These are phyloP conservation scores for Talpa occidentalis DNA, from an alignment of 2,113 vertebrate species.

Conservation along the genomic window DNA sequence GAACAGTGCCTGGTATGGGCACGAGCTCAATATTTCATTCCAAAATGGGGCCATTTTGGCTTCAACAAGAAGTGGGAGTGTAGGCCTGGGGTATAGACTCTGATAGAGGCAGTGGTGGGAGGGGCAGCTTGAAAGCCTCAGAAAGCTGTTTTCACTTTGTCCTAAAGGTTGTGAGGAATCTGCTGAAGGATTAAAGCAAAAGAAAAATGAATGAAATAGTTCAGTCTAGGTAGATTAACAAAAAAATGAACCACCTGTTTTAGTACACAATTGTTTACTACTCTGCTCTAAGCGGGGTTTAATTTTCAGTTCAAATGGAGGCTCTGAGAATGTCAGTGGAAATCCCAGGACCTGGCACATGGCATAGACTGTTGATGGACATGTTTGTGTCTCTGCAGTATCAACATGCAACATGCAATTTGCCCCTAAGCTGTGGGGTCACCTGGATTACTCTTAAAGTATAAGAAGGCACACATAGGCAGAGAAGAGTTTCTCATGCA, in stretches of 20 bases:
- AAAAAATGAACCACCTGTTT: accelerated
- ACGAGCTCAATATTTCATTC: accelerated
- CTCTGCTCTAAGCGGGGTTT: slow-evolving; percentile 57
- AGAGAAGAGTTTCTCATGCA: background rate
- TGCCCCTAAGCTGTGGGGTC: slow-evolving; percentile 60
- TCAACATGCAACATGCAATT: background rate
- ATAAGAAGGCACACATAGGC: accelerated
- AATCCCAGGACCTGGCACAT: slow-evolving; percentile 60
- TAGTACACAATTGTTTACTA: accelerated
- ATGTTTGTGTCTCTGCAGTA: background rate
- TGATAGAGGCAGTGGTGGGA: too few species aligned
- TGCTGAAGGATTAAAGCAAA: background rate
- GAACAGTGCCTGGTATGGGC: background rate
- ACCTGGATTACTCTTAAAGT: background rate
- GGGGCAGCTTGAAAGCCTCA: too few species aligned
- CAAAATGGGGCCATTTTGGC: background rate
- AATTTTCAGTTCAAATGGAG: slow-evolving; percentile 67
- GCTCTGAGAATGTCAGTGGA: slow-evolving; percentile 41
- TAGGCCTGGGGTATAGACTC: accelerated
- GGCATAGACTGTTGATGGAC: slow-evolving; percentile 52
- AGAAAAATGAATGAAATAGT: background rate
- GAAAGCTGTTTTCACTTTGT: background rate
- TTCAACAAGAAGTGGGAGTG: background rate
- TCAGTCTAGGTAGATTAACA: background rate
- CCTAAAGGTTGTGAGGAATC: background rate